phyloP scores from a whole-genome alignment of 2,888 invertebrate genomes.

The Ryuthela nishihirai region DNA sequence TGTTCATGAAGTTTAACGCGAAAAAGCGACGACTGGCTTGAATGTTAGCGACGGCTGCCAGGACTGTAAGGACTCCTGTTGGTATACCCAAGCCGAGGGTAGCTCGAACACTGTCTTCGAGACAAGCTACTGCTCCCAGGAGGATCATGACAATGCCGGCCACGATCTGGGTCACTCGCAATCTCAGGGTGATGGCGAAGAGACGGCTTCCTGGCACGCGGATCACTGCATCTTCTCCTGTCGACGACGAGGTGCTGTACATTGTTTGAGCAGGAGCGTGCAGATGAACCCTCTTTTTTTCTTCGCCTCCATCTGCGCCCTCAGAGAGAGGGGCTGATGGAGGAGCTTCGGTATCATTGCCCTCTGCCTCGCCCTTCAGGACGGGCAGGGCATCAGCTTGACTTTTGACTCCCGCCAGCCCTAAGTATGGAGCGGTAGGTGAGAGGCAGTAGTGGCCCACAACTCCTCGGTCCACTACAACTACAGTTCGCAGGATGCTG shows the following conservation, averaged over 20 bases:
- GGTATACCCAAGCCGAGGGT: slow-evolving; percentile 11
- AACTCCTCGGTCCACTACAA: background rate
- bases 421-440: background rate
- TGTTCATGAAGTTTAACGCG: background rate
- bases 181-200: slow-evolving; percentile 26
- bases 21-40: slow-evolving; percentile 2
- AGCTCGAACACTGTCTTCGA: slow-evolving; percentile 16
- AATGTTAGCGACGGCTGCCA: slow-evolving; percentile 1
- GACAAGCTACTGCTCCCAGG: slow-evolving; percentile 36
- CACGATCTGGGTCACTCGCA: slow-evolving; percentile 37
- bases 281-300: background rate
- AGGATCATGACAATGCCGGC: slow-evolving; percentile 28
- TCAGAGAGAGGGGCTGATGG: background rate
- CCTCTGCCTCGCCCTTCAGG: background rate
- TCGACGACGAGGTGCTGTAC: background rate
- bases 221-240: background rate
- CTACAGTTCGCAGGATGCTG: background rate
- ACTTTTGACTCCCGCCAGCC: background rate
- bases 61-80: slow-evolving; percentile 9
- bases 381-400: background rate
- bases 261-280: background rate
- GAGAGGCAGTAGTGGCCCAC: background rate
- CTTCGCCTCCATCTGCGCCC: background rate
- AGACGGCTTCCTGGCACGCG: background rate
- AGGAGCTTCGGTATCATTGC: background rate